Percentiles rank a stretch among this genome's conserved stretches.
These are phyloP conservation scores for Ophion ellenae DNA, from an alignment of 2,888 invertebrate genomes.

Conservation along the genomic window DNA sequence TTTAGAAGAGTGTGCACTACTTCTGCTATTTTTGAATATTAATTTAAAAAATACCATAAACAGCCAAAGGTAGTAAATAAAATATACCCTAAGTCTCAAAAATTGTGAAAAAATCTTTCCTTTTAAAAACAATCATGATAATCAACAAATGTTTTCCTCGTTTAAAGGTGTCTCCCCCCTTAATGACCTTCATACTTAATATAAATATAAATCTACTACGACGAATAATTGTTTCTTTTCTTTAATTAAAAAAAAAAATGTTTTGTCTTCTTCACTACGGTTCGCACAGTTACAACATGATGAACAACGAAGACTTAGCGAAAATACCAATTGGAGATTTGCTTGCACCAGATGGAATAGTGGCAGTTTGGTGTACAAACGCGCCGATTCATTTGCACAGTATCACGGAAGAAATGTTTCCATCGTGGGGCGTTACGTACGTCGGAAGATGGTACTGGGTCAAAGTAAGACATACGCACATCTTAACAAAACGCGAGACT, in stretches of 20 bases:
- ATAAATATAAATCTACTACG: not conserved
- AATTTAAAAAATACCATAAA: too few relatives aligned
- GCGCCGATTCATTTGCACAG: conserved; percentile 88
- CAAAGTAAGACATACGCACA: conserved; percentile 86
- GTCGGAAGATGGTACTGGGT: conserved; percentile 94
- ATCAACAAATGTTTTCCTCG: too few relatives aligned
- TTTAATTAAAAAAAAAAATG: conserved; percentile 9
- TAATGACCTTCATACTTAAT: not conserved
- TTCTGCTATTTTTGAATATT: too few relatives aligned
- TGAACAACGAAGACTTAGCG: conserved; percentile 90
- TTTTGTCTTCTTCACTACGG: not conserved
- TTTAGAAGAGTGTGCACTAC: too few relatives aligned
- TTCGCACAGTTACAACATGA: conserved; percentile 89
- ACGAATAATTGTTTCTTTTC: not conserved
- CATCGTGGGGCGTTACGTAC: conserved; percentile 90
- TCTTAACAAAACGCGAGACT: not conserved
- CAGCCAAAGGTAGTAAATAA: too few relatives aligned
- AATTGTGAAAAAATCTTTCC: too few relatives aligned
- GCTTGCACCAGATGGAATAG: conserved; percentile 87
- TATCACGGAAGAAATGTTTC: conserved; percentile 90
- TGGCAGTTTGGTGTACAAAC: conserved; percentile 97
- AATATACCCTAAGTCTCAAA: too few relatives aligned
- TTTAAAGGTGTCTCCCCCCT: not conserved
- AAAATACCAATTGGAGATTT: conserved; percentile 89
- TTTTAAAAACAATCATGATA: too few relatives aligned